phyloP scores from a whole-genome alignment of 2,797 vertebrate genomes.

The Heteromormyrus szaboi region DNA sequence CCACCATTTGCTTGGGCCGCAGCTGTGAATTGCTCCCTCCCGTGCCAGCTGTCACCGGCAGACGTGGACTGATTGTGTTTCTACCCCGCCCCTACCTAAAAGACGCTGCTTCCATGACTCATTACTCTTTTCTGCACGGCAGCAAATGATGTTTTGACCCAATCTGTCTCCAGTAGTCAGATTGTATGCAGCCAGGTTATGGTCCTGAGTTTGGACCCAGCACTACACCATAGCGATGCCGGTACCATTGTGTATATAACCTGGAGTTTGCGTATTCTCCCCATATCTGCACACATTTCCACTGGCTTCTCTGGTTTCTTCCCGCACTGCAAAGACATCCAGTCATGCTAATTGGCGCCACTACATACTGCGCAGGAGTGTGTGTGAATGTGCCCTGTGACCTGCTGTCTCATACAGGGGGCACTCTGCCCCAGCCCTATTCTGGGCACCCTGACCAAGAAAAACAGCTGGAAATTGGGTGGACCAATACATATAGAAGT shows the following conservation, averaged over 20 bases:
- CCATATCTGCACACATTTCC: neutral
- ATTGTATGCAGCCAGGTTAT: neutral
- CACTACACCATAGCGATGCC: neutral
- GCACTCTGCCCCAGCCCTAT: neutral
- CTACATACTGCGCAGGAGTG: neutral
- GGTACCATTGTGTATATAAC: neutral
- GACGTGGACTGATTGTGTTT: slow-evolving; percentile 47
- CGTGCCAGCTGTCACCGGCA: slow-evolving; percentile 59
- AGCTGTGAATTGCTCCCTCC: slow-evolving; percentile 51
- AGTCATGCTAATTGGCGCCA: neutral
- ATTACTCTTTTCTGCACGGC: slow-evolving; percentile 34
- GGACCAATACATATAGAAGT: neutral
- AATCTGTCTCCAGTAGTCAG: slow-evolving; percentile 8
- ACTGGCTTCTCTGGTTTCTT: neutral
- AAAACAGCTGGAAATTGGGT: neutral
- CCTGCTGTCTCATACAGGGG: neutral
- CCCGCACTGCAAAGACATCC: neutral
- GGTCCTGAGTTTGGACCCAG: neutral
- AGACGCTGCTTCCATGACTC: slow-evolving; percentile 35
- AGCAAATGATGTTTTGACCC: slow-evolving; percentile 20
- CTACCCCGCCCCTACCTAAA: slow-evolving; percentile 44
- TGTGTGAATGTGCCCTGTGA: neutral
- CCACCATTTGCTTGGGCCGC: slow-evolving; percentile 52
- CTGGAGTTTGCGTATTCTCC: neutral
- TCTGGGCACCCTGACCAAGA: neutral